Evolutionary conservation across 2,888 invertebrate species (phyloP).

Genomic region (Papilio protenor): DNA sequence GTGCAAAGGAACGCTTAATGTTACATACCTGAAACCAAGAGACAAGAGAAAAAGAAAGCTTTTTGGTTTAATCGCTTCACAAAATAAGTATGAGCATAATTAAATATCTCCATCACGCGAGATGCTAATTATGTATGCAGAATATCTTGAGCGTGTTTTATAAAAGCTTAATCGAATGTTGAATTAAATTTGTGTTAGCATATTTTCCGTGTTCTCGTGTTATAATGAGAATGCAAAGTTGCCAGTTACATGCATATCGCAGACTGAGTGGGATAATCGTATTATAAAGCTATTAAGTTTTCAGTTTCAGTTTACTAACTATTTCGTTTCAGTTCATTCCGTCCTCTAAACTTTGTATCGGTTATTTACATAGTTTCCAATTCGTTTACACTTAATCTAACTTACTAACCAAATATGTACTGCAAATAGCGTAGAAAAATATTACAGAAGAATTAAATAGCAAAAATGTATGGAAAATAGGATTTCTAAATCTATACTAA

Average conservation of each 20-base stretch:
- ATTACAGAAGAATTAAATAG: too few species aligned
- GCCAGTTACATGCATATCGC: slow-evolving; percentile 42
- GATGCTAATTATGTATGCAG: slow-evolving; percentile 52
- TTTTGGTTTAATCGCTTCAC: too few species aligned
- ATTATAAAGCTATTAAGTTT: slow-evolving; percentile 34
- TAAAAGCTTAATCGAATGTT: slow-evolving; percentile 63
- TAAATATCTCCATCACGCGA: slow-evolving; percentile 29
- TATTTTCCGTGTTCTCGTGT: slow-evolving; percentile 66
- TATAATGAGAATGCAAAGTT: slow-evolving; percentile 71
- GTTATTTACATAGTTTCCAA: not conserved
- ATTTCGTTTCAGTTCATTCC: not conserved
- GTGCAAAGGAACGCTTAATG: too few species aligned
- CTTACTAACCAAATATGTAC: too few species aligned
- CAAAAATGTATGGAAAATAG: too few species aligned
- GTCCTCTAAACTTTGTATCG: not conserved
- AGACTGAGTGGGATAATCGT: slow-evolving; percentile 20
- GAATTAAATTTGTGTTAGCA: slow-evolving; percentile 64
- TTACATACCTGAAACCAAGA: too few species aligned
- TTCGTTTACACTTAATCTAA: too few species aligned
- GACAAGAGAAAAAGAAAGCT: too few species aligned
- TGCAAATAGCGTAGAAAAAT: too few species aligned
- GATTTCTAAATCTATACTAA: too few species aligned
- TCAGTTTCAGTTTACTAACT: slow-evolving; percentile 3
- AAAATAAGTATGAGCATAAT: slow-evolving; percentile 21
- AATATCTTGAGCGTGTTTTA: slow-evolving; percentile 53